Conservation (phyloP, 2,797 vertebrate genomes). For the Acropternis orthonyx region DNA sequence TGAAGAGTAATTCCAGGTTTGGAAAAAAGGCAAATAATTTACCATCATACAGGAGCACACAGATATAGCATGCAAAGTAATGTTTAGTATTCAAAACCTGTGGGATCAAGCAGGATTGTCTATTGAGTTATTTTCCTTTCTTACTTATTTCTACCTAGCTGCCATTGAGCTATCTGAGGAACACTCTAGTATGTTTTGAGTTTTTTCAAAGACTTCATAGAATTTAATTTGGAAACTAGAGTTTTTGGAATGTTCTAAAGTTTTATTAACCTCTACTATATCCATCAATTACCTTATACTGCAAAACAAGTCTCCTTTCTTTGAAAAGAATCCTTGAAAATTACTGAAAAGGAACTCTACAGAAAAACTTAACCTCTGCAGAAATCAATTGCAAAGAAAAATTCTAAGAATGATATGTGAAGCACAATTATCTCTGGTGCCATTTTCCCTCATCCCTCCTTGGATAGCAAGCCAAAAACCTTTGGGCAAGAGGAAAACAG, state of each 20-base stretch:
- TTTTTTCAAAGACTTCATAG: not conserved
- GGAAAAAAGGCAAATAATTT: not conserved
- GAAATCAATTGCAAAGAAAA: not conserved
- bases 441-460: not conserved
- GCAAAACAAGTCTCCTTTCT: not conserved
- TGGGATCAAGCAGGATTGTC: not conserved
- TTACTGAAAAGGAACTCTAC: not conserved
- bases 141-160: not conserved
- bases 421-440: not conserved
- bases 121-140: not conserved
- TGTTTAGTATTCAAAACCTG: not conserved
- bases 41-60: not conserved
- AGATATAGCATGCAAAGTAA: not conserved
- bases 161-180: not conserved
- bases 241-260: not conserved
- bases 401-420: not conserved
- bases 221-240: not conserved
- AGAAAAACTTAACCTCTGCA: not conserved
- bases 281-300: not conserved
- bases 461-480: not conserved
- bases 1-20: not conserved
- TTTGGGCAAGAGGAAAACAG: not conserved
- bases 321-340: not conserved
- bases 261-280: not conserved
- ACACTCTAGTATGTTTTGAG: not conserved